Conservation (phyloP, 2,113 vertebrate species). For the Chascanopsetta lugubris region DNA sequence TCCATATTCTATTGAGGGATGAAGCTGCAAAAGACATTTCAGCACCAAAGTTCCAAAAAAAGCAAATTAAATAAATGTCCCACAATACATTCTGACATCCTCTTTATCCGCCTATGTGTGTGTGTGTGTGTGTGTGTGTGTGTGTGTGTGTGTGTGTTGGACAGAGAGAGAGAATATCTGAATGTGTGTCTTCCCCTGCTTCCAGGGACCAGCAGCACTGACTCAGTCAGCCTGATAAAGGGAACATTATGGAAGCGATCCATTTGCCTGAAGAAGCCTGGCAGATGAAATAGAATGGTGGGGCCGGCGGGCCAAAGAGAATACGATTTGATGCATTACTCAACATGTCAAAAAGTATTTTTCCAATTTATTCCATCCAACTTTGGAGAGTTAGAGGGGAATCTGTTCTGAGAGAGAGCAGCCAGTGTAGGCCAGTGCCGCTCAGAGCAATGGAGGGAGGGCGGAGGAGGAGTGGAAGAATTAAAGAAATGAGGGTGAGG, state of each 20-base stretch:
- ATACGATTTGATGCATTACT: slow-evolving; percentile 72
- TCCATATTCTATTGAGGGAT: too few species aligned
- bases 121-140: background rate
- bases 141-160: slow-evolving; percentile 11
- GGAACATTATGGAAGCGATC: slow-evolving; percentile 64
- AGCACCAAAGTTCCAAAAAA: too few species aligned
- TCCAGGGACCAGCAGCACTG: slow-evolving; percentile 53
- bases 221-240: slow-evolving; percentile 62
- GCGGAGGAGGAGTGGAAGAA: background rate
- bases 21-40: too few species aligned
- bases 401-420: slow-evolving; percentile 63
- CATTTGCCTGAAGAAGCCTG: slow-evolving; percentile 62
- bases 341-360: slow-evolving; percentile 74
- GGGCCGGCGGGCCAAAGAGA: slow-evolving; percentile 56
- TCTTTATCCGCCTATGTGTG: background rate
- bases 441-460: slow-evolving; percentile 36
- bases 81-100: background rate
- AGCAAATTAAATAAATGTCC: too few species aligned
- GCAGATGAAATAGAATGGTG: slow-evolving; percentile 59
- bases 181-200: slow-evolving; percentile 45
- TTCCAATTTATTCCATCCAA: slow-evolving; percentile 66
- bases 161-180: slow-evolving; percentile 7
- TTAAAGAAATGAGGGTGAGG: background rate
- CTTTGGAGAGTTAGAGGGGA: slow-evolving; percentile 59
- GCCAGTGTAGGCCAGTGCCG: slow-evolving; percentile 34